Evolutionary conservation across 2,888 invertebrate species (phyloP), one percentile per base, ranked within the genome.

Genomic region (Tipula confusa): DNA sequence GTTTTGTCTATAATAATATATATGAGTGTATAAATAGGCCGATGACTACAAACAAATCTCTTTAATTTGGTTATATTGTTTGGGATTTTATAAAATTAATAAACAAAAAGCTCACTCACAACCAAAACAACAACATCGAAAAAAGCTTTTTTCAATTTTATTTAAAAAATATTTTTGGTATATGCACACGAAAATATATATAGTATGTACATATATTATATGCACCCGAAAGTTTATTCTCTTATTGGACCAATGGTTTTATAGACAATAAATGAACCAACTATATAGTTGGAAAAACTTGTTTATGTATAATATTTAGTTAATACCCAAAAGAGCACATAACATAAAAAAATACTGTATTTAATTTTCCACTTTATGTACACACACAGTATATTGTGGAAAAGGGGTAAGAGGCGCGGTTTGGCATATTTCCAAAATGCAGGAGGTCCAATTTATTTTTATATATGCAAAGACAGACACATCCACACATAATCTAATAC

Each of bases 341-440:
- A n/a, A n/a, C n/a, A n/a, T n/a, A n/a, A n/a, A 64, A 64, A 64
- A 64, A 64, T n/a, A n/a, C n/a, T 64, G 9, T 64, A 64, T 64
- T 64, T 64, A 64, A 64, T 64, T 64, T 64, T 64, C 64, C 64
- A 64, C 64, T 64, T 9, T 64, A 13, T 13, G n/a, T 11, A 9
- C 24, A 64, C 5, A 48, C 11, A 48, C 18, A 18, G 9, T 18
- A 48, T 18, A 18, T 80, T 80, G 2, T 29, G 13, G 7, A 29
- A 80, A 80, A 80, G 80, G 80, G 80, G 80, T 80, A 80, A 80
- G 80, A 80, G 80, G 80, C 80, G 80, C 80, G 80, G 80, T 80
- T 80, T 80, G 80, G 80, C 80, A 80, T n/a, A 15, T 80, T 80
- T 80, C 80, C 80, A 80, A 80, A 80, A 80, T 80, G 80, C 80